These are phyloP conservation scores for Lucilia cuprina DNA, from an alignment of 1,140 invertebrate genomes.

Conservation along the genomic window DNA sequence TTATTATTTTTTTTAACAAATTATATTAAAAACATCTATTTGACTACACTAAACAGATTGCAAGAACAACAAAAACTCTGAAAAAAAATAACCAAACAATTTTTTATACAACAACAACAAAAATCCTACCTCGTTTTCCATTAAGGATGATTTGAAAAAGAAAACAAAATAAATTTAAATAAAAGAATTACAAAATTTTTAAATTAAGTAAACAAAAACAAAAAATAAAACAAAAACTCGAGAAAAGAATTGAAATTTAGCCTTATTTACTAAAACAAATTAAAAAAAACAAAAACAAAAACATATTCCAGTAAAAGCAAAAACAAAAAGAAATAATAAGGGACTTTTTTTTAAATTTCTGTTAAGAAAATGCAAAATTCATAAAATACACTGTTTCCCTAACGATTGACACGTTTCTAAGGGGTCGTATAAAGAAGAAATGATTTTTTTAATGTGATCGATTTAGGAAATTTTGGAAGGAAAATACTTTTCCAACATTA, in stretches of 20 bases:
- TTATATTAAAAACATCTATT: background rate
- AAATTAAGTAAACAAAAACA: constrained; percentile 35
- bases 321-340: background rate
- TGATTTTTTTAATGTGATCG: no score
- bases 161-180: constrained; percentile 40
- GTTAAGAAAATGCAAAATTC: background rate
- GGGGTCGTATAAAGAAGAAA: no score
- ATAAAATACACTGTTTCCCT: background rate
- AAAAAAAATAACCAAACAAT: constrained; percentile 32
- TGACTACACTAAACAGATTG: constrained; percentile 23
- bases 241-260: constrained; percentile 41
- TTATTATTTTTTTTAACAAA: no score
- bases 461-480: no score
- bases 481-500: no score
- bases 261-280: constrained; percentile 26
- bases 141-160: constrained; percentile 45
- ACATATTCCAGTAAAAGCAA: constrained; percentile 15
- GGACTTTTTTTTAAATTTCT: background rate
- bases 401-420: no score
- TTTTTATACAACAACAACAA: constrained; percentile 40
- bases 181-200: constrained; percentile 25
- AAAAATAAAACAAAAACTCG: constrained; percentile 39
- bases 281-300: background rate
- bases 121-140: constrained; percentile 62
- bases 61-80: constrained; percentile 27